These are phyloP conservation scores for Caranx ignobilis DNA, from an alignment of 2,113 vertebrate species.

Conservation along the genomic window DNA sequence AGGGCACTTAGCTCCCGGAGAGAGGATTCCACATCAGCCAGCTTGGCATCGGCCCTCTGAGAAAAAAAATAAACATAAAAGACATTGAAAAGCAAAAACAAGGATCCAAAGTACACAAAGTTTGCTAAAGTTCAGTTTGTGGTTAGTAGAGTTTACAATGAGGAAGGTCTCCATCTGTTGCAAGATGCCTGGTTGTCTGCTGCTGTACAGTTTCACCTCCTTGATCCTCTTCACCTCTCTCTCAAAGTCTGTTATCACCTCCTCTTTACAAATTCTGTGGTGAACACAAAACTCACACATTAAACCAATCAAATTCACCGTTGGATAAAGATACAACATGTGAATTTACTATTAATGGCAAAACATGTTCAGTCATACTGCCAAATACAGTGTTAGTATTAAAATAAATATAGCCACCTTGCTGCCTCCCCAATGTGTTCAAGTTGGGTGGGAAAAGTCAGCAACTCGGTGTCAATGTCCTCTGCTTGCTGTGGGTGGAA, in stretches of 20 bases:
- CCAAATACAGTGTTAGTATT: not conserved
- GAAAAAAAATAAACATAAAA: not conserved
- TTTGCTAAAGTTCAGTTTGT: not conserved
- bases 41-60: conserved; percentile 78
- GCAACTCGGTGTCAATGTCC: conserved; percentile 76
- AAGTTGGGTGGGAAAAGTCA: conserved; percentile 80
- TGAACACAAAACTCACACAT: not conserved
- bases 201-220: conserved; percentile 73
- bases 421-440: conserved; percentile 78
- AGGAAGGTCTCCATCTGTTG: conserved; percentile 81
- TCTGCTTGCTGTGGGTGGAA: conserved; percentile 79
- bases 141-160: conserved; percentile 52
- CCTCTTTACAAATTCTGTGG: conserved; percentile 82
- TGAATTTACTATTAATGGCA: not conserved
- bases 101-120: not conserved
- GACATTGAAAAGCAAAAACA: not conserved
- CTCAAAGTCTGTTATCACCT: conserved; percentile 80
- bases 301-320: not conserved
- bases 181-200: conserved; percentile 67
- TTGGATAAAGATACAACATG: not conserved
- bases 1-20: conserved; percentile 68
- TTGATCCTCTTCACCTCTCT: conserved; percentile 76
- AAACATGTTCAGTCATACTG: not conserved
- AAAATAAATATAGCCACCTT: conserved; percentile 64
- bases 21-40: conserved; percentile 65